Base-by-base conservation (phyloP, 1,140 invertebrate species). In the Drosophila dunni region DNA sequence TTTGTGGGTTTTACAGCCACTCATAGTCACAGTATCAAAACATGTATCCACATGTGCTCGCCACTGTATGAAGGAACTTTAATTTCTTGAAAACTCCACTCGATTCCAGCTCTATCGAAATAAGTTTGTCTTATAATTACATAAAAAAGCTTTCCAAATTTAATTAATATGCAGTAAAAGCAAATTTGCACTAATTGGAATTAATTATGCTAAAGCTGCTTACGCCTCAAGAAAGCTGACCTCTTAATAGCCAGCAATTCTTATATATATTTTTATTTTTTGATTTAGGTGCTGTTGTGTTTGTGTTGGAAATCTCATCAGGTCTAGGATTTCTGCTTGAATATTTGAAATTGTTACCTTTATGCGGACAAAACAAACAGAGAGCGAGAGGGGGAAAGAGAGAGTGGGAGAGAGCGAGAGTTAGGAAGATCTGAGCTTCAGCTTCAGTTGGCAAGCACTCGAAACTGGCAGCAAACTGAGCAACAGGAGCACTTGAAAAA, bases 401-500 rank as follows among this genome's bases (percentile, higher is more conserved):
- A 29, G 6, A 29, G 1, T 0, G 1, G 3, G 24, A 29, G 24
- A 29, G 24, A 29, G 24, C 3, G 24, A 29, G 24, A 29, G 24
- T 5, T 4, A 29, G 24, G 24, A 29, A 29, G 40, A 73, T 67
- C 70, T 67, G 46, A 29, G 24, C 48, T 33, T 40, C 64, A 53
- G 46, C 54, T 66, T 60, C 34, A 54, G 29, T 38, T 24, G 56
- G 36, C 57, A 53, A 46, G 9, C 71, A 69, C 71, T 74, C 17
- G 57, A 74, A 69, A 74, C 36, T 61, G 71, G 34, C 71, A 50
- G 51, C 34, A 36, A 74, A 62, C 58, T 74, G 71, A 74, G 71
- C 71, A 48, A 9, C 56, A 44, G 11, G 10, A 62, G 5, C 60
- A 62, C 24, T 20, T 40, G 24, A 38, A 53, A 45, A 50, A 65